Conservation (phyloP, 1,140 invertebrate species). For the Hirudo medicinalis region DNA sequence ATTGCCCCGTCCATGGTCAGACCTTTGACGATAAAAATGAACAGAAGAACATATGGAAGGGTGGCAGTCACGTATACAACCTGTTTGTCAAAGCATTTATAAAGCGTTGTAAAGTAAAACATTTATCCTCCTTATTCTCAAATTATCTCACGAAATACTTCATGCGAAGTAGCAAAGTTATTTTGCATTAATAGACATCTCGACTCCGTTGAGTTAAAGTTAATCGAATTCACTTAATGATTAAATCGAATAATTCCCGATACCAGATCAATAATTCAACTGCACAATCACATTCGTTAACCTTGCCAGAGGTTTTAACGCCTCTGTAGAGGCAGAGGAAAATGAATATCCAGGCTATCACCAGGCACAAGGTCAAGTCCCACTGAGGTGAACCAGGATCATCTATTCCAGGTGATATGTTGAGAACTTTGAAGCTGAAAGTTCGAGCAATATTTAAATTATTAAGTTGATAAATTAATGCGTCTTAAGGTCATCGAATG, state of each 20-base stretch:
- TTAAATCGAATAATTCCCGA: no score
- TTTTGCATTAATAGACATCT: no score
- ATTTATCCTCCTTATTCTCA: no score
- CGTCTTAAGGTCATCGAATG: no score
- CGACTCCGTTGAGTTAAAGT: no score
- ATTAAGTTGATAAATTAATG: no score
- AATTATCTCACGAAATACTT: no score
- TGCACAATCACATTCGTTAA: conserved; percentile 26
- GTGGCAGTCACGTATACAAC: conserved; percentile 19
- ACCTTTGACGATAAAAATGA: conserved; percentile 19
- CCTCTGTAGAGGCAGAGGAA: conserved; percentile 68
- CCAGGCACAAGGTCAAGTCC: conserved; percentile 57
- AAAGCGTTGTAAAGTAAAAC: no score
- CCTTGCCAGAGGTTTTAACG: conserved; percentile 68
- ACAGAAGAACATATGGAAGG: conserved; percentile 20
- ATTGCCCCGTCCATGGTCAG: conserved; percentile 19
- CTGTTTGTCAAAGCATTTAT: background rate
- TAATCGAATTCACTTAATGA: no score
- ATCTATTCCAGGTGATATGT: conserved; percentile 59
- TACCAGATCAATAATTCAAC: no score
- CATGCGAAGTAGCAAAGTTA: no score
- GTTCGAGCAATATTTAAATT: no score
- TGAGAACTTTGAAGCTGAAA: conserved; percentile 56
- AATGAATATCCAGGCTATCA: conserved; percentile 64
- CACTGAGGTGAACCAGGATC: conserved; percentile 57